phyloP scores from a whole-genome alignment of 35 echinoderm and acorn worm species.

The Apostichopus parvimensis region DNA sequence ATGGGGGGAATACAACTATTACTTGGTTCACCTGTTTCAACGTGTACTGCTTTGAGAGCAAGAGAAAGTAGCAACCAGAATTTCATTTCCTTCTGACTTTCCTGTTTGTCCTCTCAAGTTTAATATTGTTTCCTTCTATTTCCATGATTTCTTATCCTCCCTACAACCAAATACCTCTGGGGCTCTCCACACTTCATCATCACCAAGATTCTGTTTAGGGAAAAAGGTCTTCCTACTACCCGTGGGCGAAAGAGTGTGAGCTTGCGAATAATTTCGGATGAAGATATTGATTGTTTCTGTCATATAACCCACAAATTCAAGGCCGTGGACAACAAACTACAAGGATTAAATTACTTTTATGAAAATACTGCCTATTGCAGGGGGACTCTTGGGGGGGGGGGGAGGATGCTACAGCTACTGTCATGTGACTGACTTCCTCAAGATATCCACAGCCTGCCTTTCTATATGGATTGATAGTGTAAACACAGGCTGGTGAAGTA shows the following conservation, averaged over 20 bases:
- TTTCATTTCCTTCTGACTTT: background rate
- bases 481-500: no score
- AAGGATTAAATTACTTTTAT: no score
- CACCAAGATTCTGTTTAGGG: background rate
- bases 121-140: background rate
- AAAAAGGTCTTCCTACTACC: background rate
- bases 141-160: background rate
- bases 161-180: background rate
- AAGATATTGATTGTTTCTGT: slow-evolving; percentile 33
- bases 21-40: no score
- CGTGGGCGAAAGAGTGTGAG: background rate
- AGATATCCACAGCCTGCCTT: no score
- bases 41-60: no score
- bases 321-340: background rate
- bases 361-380: no score
- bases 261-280: slow-evolving; percentile 14
- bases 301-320: slow-evolving; percentile 19
- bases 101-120: background rate
- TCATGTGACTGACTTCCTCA: no score
- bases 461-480: no score
- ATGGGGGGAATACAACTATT: no score
- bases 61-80: background rate
- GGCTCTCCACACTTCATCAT: background rate
- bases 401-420: no score
- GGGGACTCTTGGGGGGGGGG: no score